Conservation (phyloP, 1,140 invertebrate species). For the Manduca sexta region DNA sequence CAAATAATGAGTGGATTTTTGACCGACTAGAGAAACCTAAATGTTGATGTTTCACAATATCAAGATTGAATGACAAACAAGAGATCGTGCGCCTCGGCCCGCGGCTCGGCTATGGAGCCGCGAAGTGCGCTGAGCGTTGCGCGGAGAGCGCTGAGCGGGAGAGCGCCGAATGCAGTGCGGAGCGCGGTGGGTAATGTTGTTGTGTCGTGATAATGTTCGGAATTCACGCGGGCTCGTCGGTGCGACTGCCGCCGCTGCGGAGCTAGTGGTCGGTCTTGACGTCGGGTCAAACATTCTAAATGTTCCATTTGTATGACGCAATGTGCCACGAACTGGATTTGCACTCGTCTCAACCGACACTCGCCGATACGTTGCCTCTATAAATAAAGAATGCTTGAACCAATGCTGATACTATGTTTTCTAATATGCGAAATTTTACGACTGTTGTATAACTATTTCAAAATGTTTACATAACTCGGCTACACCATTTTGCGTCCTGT, state of each 20-base stretch:
- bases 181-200: conserved; percentile 26
- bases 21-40: conserved; percentile 17
- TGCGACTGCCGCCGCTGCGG: conserved; percentile 23
- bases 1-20: neutral
- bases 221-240: conserved; percentile 54
- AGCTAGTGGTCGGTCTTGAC: conserved; percentile 23
- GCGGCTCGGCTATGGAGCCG: conserved; percentile 1
- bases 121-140: conserved; percentile 17
- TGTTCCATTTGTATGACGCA: conserved; percentile 59
- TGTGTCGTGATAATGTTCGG: conserved; percentile 65
- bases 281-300: conserved; percentile 67
- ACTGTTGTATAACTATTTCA: conserved; percentile 2
- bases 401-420: neutral
- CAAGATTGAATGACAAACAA: conserved; percentile 31
- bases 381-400: conserved; percentile 10
- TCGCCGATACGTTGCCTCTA: conserved; percentile 24
- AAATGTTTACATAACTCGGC: neutral
- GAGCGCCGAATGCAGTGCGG: conserved; percentile 1
- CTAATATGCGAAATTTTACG: conserved; percentile 7
- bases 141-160: conserved; percentile 6
- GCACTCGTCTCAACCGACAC: conserved; percentile 57
- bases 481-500: too few relatives aligned
- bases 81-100: neutral
- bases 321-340: conserved; percentile 59
- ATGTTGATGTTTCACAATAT: conserved; percentile 26